Evolutionary conservation across 2,113 vertebrate species (phyloP), one percentile per base, ranked within the genome.

Genomic region (Istiophorus platypterus): DNA sequence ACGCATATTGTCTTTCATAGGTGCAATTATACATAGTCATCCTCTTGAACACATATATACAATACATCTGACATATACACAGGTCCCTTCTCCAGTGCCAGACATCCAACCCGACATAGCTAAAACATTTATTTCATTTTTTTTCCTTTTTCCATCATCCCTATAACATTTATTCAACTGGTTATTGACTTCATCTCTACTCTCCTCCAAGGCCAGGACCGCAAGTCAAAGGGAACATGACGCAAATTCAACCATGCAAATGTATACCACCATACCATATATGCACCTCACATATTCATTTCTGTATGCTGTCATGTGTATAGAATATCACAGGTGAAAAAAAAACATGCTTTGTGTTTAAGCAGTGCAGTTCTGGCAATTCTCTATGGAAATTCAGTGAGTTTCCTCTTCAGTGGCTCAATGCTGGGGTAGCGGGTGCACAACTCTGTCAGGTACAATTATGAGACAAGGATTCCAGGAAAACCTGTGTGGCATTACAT

Each of bases 361-460:
- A 81, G 89, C 84, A 84, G 84, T 58, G 45, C 67, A 71, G 73
- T 86, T 92, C 70, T 91, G 85, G 85, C 84, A 92, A 87, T 37
- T 89, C 86, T 90, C 87, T 11, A 65, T 54, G 57, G 89, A 89
- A 76, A 84, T 81, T 78, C 75, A 41, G 77, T 76, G 74, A 66
- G 88, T 93, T 94, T 95, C 87, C 72, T 82, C 93, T 86, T 82
- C 72, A 58, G 88, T 89, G 86, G 90, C 86, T 91, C 66, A 42
- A 88, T 31, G 51, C 59, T 71, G 82, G 86, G 90, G 89, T 83
- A 85, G 89, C 81, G 92, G 93, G 86, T 90, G 91, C 91, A 93
- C 83, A 90, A 78, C 82, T 89, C 90, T 94, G 92, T 94, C 91
- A 87, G 88, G 87, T 90, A 34, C 88, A 91, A 92, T 93, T 94